Evolutionary conservation across 1,140 invertebrate species (phyloP).

Genomic region (Charaxes varanes): DNA sequence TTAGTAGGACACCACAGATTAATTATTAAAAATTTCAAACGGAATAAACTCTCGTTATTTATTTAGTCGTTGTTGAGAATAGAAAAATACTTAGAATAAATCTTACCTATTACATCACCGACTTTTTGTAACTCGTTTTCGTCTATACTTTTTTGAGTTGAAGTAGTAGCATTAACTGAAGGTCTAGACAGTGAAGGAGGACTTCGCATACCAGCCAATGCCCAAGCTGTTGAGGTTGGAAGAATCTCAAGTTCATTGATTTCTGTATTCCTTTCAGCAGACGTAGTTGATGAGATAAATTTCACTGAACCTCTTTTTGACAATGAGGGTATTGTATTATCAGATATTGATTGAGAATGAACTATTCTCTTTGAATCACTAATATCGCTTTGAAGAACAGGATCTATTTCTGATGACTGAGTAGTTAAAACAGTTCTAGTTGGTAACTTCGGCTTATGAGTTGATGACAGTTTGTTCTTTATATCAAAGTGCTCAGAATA

Average conservation of each 20-base stretch:
- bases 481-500: conserved; percentile 65
- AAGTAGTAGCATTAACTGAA: conserved; percentile 30
- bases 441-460: conserved; percentile 20
- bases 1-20: too few relatives aligned
- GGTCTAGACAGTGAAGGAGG: conserved; percentile 37
- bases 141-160: conserved; percentile 44
- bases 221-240: conserved; percentile 60
- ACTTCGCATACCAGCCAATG: conserved; percentile 49
- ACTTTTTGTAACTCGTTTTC: conserved; percentile 65
- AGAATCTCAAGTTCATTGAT: conserved; percentile 54
- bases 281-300: conserved; percentile 37
- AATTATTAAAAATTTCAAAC: not conserved
- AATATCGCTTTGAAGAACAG: conserved; percentile 53
- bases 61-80: not conserved
- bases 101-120: conserved; percentile 46
- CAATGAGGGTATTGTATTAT: conserved; percentile 58
- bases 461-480: conserved; percentile 45
- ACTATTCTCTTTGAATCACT: conserved; percentile 54
- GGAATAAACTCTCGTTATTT: not conserved
- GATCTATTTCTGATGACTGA: conserved; percentile 59
- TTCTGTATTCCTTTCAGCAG: conserved; percentile 28
- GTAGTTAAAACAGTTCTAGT: conserved; percentile 46
- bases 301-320: conserved; percentile 61
- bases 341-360: conserved; percentile 52
- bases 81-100: not conserved